Conservation (phyloP, 2,888 invertebrate genomes). For the Acleris cristana region DNA sequence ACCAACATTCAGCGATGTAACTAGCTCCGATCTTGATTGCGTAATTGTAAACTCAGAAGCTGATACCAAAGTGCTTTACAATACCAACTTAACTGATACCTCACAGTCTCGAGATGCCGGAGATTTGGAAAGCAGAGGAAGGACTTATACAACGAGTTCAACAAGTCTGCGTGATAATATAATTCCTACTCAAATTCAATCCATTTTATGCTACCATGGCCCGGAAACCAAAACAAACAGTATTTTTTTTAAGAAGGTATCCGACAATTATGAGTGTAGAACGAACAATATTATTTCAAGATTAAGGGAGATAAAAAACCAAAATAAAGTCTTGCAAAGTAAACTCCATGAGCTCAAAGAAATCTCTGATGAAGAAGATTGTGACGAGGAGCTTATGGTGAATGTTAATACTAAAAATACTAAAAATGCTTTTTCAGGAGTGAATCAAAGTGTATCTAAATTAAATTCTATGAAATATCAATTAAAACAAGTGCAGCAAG, state of each 20-base stretch:
- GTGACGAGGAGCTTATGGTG: constrained; percentile 40
- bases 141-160: constrained; percentile 43
- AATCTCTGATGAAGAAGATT: constrained; percentile 42
- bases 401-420: constrained; percentile 57
- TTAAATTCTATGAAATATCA: constrained; percentile 58
- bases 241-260: constrained; percentile 36
- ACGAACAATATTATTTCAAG: constrained; percentile 66
- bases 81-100: constrained; percentile 46
- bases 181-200: constrained; percentile 40
- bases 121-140: constrained; percentile 34
- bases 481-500: constrained; percentile 61
- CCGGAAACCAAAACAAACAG: constrained; percentile 45
- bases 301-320: constrained; percentile 70
- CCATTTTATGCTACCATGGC: constrained; percentile 48
- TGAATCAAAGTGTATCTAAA: constrained; percentile 52
- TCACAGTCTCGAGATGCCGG: constrained; percentile 48
- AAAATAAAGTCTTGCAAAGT: constrained; percentile 63
- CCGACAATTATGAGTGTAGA: constrained; percentile 57
- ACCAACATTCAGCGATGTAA: constrained; percentile 54
- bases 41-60: constrained; percentile 56
- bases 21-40: constrained; percentile 62
- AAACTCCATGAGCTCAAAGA: constrained; percentile 60
- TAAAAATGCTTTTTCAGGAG: constrained; percentile 50
- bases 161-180: constrained; percentile 38
- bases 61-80: constrained; percentile 51